Percentiles rank a stretch among this genome's conserved stretches.
Conservation (phyloP, 2,113 vertebrate species). For the Shinisaurus crocodilurus region DNA sequence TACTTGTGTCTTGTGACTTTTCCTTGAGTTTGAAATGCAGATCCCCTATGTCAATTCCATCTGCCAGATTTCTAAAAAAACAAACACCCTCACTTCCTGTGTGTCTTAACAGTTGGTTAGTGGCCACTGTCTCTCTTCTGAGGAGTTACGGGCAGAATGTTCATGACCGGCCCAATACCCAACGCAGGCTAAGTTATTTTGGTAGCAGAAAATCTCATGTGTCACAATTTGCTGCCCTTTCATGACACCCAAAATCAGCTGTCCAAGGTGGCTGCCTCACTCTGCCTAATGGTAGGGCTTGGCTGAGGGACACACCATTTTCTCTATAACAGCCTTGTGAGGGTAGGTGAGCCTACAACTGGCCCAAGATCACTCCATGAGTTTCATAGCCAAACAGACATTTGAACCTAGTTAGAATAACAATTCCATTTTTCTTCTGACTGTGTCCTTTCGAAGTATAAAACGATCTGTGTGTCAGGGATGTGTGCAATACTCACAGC, state of each 20-base stretch:
- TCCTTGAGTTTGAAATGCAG: neutral
- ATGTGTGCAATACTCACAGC: too few relatives aligned
- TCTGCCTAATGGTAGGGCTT: too few relatives aligned
- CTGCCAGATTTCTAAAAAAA: neutral
- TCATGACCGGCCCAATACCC: neutral
- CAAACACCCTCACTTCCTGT: neutral
- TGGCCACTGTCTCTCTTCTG: neutral
- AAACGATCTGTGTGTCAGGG: neutral
- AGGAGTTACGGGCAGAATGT: neutral
- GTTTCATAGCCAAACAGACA: neutral
- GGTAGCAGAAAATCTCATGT: neutral
- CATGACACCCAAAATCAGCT: too few relatives aligned
- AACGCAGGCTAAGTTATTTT: neutral
- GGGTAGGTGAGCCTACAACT: neutral
- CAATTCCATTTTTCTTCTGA: neutral
- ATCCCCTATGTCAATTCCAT: neutral
- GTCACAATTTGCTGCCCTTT: neutral
- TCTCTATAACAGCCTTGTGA: neutral
- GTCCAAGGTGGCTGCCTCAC: too few relatives aligned
- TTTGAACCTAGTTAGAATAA: neutral
- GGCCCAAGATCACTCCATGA: neutral
- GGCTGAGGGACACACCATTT: neutral
- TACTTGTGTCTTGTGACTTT: neutral
- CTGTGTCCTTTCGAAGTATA: neutral
- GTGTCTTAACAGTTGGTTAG: neutral